Evolutionary conservation across 2,888 invertebrate species (phyloP), one percentile per base, ranked within the genome.

Genomic region (Agrotis segetum): DNA sequence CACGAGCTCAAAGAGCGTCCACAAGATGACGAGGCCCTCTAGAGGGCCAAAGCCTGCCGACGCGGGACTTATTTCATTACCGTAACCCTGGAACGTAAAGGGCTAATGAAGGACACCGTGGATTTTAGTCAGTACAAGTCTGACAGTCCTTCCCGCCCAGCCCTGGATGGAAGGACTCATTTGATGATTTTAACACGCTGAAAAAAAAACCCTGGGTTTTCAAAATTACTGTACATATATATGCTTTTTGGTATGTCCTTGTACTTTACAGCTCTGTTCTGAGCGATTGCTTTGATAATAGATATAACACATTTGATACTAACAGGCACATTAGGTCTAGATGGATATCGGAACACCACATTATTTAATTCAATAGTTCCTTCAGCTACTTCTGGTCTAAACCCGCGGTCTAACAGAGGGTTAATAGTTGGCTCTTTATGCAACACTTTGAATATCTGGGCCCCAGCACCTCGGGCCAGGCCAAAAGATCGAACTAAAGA

Each of bases 291-390:
- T 50, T 16, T 34, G 34, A n/a, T 16, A 71, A 52, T 21, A 24
- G 7, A 14, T 29, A 29, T 21, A 40, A 52, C 11, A 55, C 47
- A 63, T 64, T 9, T 19, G 19, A 3, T 68, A 85, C 94, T 94
- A 91, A 98, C 97, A 87, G 97, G 95, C 49, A 97, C 97, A 79
- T 97, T 97, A n/a, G 97, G 95, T 79, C 98, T 96, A 0, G 98
- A 97, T 0, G 98, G 98, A 92, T 98, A 98, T 61, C 96, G 93
- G 89, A 99, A 98, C 65, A 96, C 94, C 0, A 98, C 97, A 87
- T 98, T 94, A 73, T 96, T 96, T 83, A 99, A 97, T 74, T 96
- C 96, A 72, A 98, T 97, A 72, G 97, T 96, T 0, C 98, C 98
- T 64, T 96, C 91, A 17, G 97, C 90, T 16, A 92, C 88, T 0